These are phyloP conservation scores for Myathropa florea DNA, from an alignment of 2,888 invertebrate genomes.

Conservation along the genomic window DNA sequence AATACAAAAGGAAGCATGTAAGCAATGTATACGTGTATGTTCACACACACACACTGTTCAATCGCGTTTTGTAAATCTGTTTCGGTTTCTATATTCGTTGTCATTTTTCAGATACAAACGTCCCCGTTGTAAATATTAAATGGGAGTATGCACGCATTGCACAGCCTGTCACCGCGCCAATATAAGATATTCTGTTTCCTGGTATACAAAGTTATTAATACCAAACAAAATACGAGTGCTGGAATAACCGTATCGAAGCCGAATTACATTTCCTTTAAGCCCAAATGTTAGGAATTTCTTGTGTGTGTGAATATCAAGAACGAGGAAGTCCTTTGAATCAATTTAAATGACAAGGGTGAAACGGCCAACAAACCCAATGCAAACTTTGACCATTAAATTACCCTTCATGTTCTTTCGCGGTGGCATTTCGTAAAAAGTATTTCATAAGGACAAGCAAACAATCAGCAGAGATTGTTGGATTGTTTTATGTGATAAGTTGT, in stretches of 20 bases:
- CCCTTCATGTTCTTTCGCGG: too few species aligned
- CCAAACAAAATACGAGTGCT: constrained; percentile 50
- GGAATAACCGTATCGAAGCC: constrained; percentile 15
- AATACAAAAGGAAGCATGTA: background rate
- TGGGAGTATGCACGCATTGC: constrained; percentile 78
- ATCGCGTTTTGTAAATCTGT: constrained; percentile 62
- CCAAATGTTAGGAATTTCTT: background rate
- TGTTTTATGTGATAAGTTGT: background rate
- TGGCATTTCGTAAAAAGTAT: background rate
- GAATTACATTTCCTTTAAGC: constrained; percentile 18
- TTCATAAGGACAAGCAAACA: background rate
- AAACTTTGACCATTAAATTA: background rate
- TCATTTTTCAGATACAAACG: constrained; percentile 40
- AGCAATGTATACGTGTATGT: background rate
- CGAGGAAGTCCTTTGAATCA: background rate
- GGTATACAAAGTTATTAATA: constrained; percentile 61
- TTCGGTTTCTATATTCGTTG: constrained; percentile 48
- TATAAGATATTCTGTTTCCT: constrained; percentile 62
- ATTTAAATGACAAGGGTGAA: background rate
- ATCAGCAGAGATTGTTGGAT: background rate
- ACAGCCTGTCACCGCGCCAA: constrained; percentile 80
- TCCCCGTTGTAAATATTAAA: constrained; percentile 60
- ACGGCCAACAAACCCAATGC: too few species aligned
- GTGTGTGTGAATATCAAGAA: background rate
- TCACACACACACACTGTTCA: background rate